A percentile compares a stretch with the other conserved stretches of the same genome.
These are phyloP conservation scores for Rostratula benghalensis DNA, from an alignment of 2,113 vertebrate genomes.

Conservation along the genomic window DNA sequence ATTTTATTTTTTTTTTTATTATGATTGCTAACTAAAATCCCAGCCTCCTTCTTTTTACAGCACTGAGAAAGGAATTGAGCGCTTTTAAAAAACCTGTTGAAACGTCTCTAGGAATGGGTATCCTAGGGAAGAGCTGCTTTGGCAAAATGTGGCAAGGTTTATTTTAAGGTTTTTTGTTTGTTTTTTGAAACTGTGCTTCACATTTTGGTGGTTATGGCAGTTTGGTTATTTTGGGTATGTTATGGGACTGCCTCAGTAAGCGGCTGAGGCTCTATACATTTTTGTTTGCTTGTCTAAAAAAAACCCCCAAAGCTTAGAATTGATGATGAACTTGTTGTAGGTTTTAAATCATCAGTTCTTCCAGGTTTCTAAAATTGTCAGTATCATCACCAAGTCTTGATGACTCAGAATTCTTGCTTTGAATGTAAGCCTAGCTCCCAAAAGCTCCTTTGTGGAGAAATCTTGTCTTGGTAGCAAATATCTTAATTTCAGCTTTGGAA, in stretches of 20 bases:
- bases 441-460: neutral
- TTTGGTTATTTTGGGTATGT: neutral
- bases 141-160: neutral
- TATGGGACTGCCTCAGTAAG: neutral
- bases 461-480: neutral
- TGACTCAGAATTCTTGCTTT: constrained; percentile 26
- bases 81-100: neutral
- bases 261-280: neutral
- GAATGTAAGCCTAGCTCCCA: constrained; percentile 2
- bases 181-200: neutral
- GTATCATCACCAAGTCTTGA: neutral
- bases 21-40: neutral
- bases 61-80: neutral
- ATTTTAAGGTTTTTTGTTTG: neutral
- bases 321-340: neutral
- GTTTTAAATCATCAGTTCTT: neutral
- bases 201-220: neutral
- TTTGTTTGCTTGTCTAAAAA: neutral
- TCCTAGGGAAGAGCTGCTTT: neutral
- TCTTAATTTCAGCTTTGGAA: neutral
- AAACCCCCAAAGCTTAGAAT: neutral
- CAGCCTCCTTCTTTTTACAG: neutral
- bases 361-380: constrained; percentile 3
- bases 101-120: neutral
- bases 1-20: neutral